Percentiles rank a stretch among this genome's conserved stretches.
phyloP scores from a whole-genome alignment of 1,140 invertebrate genomes.

The Drosophila aff. region DNA sequence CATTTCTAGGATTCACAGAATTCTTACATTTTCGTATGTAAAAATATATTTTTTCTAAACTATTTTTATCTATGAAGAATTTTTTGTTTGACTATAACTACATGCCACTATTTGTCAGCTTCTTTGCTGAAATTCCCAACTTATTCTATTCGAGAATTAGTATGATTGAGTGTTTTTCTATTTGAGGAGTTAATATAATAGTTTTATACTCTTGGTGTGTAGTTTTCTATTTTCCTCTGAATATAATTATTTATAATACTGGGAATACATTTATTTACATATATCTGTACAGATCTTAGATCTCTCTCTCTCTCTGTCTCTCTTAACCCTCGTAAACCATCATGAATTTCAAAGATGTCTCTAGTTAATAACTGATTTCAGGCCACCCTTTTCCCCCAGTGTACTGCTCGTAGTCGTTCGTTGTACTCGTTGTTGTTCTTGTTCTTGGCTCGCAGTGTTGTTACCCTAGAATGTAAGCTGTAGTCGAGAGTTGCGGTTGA shows the following conservation, averaged over 20 bases:
- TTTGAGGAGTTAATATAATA: background rate
- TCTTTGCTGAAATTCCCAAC: background rate
- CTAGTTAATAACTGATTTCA: background rate
- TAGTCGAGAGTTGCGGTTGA: constrained; percentile 62
- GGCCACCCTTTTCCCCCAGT: constrained; percentile 28
- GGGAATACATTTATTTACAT: background rate
- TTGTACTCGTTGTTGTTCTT: constrained; percentile 59
- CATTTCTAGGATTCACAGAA: too few species aligned
- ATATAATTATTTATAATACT: background rate
- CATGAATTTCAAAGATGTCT: background rate
- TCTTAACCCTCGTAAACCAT: background rate
- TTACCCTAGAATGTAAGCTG: constrained; percentile 44
- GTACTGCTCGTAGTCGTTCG: constrained; percentile 53
- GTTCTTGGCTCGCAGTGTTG: constrained; percentile 46
- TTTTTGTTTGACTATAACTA: background rate
- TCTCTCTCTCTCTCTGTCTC: too few species aligned
- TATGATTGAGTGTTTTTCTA: too few species aligned
- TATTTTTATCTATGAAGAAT: background rate
- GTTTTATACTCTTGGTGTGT: background rate
- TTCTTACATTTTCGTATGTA: background rate
- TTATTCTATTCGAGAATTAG: too few species aligned
- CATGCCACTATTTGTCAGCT: background rate
- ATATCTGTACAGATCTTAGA: background rate
- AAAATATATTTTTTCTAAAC: background rate
- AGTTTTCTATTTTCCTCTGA: too few species aligned